These are phyloP conservation scores for Sebastiscus tertius DNA, from an alignment of 2,797 vertebrate genomes.

Conservation along the genomic window DNA sequence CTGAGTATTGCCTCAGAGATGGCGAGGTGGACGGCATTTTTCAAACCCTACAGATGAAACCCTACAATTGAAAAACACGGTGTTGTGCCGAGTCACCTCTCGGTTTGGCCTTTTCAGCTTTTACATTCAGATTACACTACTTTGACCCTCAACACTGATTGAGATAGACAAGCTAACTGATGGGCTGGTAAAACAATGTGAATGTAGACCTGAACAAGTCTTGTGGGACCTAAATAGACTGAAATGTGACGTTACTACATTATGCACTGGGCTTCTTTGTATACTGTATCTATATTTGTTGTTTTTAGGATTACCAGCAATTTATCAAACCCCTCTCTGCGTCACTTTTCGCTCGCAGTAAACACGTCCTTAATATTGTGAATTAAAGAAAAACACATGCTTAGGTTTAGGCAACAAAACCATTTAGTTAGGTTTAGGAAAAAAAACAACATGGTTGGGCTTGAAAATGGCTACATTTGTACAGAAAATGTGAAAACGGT, in stretches of 20 bases:
- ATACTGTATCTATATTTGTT: neutral
- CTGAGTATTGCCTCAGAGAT: constrained; percentile 65
- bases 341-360: too few species aligned
- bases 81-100: constrained; percentile 37
- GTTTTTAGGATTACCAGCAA: constrained; percentile 3
- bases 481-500: too few species aligned
- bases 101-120: constrained; percentile 60
- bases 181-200: constrained; percentile 41
- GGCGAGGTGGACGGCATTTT: constrained; percentile 71
- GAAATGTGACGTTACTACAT: neutral
- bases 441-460: too few species aligned
- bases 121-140: constrained; percentile 54
- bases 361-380: too few species aligned
- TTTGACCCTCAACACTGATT: constrained; percentile 20
- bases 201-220: neutral
- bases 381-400: too few species aligned
- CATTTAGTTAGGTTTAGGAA: too few species aligned
- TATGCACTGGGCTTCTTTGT: neutral
- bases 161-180: constrained; percentile 43
- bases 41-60: constrained; percentile 66
- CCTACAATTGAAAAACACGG: constrained; percentile 54
- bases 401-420: too few species aligned
- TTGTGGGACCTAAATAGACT: constrained; percentile 2
- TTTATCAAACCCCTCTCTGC: too few species aligned
- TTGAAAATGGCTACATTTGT: too few species aligned